phyloP scores from a whole-genome alignment of 2,888 invertebrate species.

The Entomobrya multifasciata region DNA sequence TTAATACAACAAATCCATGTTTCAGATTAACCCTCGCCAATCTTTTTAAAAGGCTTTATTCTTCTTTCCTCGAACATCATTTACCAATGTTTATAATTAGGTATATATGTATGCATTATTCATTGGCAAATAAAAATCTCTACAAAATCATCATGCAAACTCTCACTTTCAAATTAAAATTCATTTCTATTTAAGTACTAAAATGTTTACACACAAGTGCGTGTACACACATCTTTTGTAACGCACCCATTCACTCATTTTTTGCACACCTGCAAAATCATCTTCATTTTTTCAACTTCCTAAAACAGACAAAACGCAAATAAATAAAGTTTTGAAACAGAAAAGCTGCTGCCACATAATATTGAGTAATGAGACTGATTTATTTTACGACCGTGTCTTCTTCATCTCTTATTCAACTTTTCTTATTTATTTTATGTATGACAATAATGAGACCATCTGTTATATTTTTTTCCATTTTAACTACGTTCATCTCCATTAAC shows the following conservation, averaged over 20 bases:
- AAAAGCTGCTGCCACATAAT: not conserved
- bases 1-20: not conserved
- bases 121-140: not conserved
- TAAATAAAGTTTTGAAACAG: not conserved
- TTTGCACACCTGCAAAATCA: not conserved
- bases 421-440: too few species aligned
- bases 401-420: too few species aligned
- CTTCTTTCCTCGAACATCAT: too few species aligned
- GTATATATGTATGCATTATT: too few species aligned
- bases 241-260: not conserved
- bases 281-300: not conserved
- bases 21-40: not conserved
- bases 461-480: conserved; percentile 11
- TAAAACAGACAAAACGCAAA: conserved; percentile 14
- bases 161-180: conserved; percentile 50
- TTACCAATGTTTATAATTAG: too few species aligned
- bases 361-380: conserved; percentile 47
- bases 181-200: not conserved
- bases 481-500: not conserved
- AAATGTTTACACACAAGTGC: not conserved
- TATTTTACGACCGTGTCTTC: conserved; percentile 13
- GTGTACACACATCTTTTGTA: not conserved
- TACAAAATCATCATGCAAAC: too few species aligned
- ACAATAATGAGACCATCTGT: conserved; percentile 53
- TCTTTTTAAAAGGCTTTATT: too few species aligned